Conservation (phyloP, 2,113 vertebrate species). For the Gambusia holbrooki region DNA sequence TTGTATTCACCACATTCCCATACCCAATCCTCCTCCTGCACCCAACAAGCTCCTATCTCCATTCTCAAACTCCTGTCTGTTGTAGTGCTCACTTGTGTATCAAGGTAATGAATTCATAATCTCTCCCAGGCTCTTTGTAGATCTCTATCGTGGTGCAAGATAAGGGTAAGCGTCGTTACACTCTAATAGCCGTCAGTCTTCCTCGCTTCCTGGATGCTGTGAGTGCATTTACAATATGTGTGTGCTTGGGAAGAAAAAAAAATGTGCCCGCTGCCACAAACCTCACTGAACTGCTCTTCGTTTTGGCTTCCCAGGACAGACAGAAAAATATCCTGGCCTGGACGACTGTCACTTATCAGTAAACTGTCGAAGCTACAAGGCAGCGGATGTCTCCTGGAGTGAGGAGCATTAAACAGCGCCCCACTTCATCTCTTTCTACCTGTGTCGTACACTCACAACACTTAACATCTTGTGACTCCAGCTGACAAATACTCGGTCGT, state of each 20-base stretch:
- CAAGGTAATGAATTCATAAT: constrained; percentile 82
- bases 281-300: constrained; percentile 22
- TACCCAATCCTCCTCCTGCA: constrained; percentile 15
- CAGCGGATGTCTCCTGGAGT: constrained; percentile 37
- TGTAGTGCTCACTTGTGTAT: constrained; percentile 65
- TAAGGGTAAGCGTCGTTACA: constrained; percentile 70
- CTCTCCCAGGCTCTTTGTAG: constrained; percentile 76
- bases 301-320: constrained; percentile 33
- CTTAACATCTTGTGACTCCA: constrained; percentile 12
- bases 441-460: constrained; percentile 19
- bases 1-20: constrained; percentile 40
- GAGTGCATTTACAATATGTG: constrained; percentile 32
- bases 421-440: constrained; percentile 35
- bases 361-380: constrained; percentile 44
- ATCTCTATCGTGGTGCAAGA: constrained; percentile 78
- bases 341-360: constrained; percentile 49
- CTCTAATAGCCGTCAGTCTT: constrained; percentile 78
- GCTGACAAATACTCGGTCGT: constrained; percentile 52
- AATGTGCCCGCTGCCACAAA: constrained; percentile 33
- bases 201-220: constrained; percentile 50
- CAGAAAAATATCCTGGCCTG: constrained; percentile 19
- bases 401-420: constrained; percentile 6
- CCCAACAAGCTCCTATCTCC: constrained; percentile 40
- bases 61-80: constrained; percentile 60
- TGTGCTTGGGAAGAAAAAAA: constrained; percentile 6